phyloP scores from a whole-genome alignment of 1,140 invertebrate species.

The Drosophila lini region DNA sequence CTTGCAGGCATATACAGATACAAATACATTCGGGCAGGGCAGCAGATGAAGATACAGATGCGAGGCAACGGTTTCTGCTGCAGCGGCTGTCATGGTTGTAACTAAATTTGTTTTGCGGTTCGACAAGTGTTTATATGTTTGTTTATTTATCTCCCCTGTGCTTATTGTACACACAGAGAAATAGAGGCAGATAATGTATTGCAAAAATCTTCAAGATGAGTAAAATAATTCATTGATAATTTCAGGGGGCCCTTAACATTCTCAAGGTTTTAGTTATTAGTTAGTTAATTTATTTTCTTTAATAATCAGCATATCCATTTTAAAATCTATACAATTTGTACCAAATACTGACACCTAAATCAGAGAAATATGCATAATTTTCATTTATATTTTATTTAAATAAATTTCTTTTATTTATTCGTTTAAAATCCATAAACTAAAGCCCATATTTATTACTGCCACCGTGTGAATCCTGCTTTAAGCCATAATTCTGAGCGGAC shows the following conservation, averaged over 20 bases:
- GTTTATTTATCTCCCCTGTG: conserved; percentile 1
- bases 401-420: not conserved
- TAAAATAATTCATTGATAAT: not conserved
- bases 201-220: not conserved
- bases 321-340: not conserved
- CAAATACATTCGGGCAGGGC: conserved; percentile 14
- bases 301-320: not conserved
- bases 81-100: conserved; percentile 34
- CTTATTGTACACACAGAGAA: not conserved
- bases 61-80: conserved; percentile 35
- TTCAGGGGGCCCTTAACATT: not conserved
- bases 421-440: not conserved
- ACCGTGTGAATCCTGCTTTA: not conserved
- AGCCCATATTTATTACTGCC: not conserved
- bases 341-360: too few relatives aligned
- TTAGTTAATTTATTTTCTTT: not conserved
- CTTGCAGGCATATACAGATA: not conserved
- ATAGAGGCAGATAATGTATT: not conserved
- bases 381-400: not conserved
- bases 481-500: not conserved
- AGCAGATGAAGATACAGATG: conserved; percentile 26
- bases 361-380: not conserved
- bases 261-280: too few relatives aligned
- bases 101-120: conserved; percentile 55
- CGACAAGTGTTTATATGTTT: conserved; percentile 23